Evolutionary conservation across 2,797 vertebrate species (phyloP).

Genomic region (Rallus crepitans): DNA sequence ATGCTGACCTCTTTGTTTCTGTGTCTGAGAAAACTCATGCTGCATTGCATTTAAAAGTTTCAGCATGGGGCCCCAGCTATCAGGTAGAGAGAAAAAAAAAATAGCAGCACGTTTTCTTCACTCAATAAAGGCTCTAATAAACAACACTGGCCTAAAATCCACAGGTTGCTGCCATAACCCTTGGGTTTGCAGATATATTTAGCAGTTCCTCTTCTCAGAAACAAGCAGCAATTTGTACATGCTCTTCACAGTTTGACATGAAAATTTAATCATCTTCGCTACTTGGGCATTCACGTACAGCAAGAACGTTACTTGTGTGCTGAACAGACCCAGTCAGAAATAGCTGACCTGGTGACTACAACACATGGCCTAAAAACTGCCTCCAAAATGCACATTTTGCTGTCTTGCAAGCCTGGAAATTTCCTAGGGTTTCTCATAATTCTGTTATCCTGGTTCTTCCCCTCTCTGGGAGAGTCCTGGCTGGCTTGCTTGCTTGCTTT

Average conservation of each 20-base stretch:
- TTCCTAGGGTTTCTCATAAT: background rate
- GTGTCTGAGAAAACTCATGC: background rate
- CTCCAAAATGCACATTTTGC: conserved; percentile 5
- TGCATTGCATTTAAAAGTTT: background rate
- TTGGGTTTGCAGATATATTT: background rate
- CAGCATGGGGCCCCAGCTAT: background rate
- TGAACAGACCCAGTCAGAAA: conserved; percentile 38
- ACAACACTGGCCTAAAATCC: background rate
- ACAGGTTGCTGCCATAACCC: background rate
- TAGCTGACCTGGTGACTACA: conserved; percentile 31
- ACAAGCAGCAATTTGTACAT: conserved; percentile 8
- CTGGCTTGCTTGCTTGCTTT: background rate
- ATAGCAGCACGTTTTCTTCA: background rate
- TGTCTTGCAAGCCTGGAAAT: background rate
- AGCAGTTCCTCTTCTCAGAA: conserved; percentile 21
- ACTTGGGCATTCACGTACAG: conserved; percentile 14
- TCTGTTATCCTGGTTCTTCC: background rate
- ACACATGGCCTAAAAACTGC: conserved; percentile 21
- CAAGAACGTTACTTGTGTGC: background rate
- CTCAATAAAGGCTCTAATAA: background rate
- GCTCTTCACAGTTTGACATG: conserved; percentile 50
- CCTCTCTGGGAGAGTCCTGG: background rate
- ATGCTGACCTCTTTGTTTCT: background rate
- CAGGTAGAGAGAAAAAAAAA: background rate
- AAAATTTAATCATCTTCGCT: conserved; percentile 62